phyloP scores from a whole-genome alignment of 1,140 invertebrate species.

The Megalopta genalis region DNA sequence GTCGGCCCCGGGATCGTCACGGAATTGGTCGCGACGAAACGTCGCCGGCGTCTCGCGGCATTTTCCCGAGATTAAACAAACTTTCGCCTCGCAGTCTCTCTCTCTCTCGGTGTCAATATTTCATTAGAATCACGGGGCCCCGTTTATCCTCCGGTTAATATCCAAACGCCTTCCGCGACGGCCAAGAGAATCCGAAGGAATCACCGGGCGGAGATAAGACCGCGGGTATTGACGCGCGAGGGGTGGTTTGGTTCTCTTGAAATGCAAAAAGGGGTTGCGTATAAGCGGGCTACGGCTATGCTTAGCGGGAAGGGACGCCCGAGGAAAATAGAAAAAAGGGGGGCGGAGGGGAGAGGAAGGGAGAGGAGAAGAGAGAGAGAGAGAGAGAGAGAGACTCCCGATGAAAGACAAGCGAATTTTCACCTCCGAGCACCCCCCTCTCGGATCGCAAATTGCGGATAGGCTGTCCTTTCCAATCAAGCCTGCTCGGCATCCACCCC shows the following conservation, averaged over 20 bases:
- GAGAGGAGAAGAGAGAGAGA: neutral
- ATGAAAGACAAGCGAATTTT: constrained; percentile 71
- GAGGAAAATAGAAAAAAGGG: constrained; percentile 41
- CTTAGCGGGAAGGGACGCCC: constrained; percentile 22
- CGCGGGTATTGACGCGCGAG: constrained; percentile 36
- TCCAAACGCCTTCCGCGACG: constrained; percentile 45
- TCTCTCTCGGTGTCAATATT: constrained; percentile 62
- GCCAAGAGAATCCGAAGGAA: constrained; percentile 54
- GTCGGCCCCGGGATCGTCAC: constrained; percentile 1
- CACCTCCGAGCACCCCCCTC: constrained; percentile 59
- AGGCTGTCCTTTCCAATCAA: constrained; percentile 75
- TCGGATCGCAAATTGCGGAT: constrained; percentile 69
- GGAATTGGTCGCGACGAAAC: constrained; percentile 38
- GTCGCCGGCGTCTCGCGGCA: neutral
- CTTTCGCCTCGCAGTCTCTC: constrained; percentile 41
- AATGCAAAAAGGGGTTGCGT: constrained; percentile 64
- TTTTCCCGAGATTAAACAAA: constrained; percentile 61
- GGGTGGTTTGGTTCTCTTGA: constrained; percentile 46
- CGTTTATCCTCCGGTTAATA: constrained; percentile 62
- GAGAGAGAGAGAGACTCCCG: constrained; percentile 54
- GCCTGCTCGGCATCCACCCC: constrained; percentile 45
- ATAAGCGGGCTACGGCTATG: constrained; percentile 22
- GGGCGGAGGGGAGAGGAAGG: neutral
- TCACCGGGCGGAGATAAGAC: constrained; percentile 32
- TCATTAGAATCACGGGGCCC: constrained; percentile 53